These are phyloP conservation scores for Rhinoderma darwinii DNA, from an alignment of 2,113 vertebrate genomes.

Conservation along the genomic window DNA sequence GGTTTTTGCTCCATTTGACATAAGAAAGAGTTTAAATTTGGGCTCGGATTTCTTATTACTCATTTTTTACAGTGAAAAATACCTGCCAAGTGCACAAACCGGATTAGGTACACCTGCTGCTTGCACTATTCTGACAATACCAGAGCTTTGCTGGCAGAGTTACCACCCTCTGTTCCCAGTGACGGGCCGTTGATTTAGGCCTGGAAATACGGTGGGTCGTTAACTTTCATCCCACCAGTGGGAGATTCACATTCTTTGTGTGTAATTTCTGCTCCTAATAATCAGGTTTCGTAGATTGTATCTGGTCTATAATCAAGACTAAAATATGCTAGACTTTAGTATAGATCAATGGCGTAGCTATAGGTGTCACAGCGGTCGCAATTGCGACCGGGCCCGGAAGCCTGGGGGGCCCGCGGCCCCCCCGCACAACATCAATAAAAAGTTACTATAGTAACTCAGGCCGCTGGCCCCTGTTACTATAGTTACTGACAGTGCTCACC, in stretches of 20 bases:
- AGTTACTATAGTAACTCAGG: no score
- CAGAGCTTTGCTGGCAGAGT: constrained; percentile 73
- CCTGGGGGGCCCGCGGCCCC: no score
- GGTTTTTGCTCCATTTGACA: neutral
- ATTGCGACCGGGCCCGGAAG: no score
- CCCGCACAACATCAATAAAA: no score
- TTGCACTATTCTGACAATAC: constrained; percentile 73
- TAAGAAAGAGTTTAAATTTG: constrained; percentile 25
- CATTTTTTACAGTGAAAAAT: constrained; percentile 31
- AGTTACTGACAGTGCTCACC: no score
- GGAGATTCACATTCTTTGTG: constrained; percentile 10
- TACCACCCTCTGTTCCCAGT: constrained; percentile 66
- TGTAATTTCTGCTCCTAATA: constrained; percentile 1
- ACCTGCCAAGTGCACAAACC: constrained; percentile 71
- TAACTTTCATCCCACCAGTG: constrained; percentile 24
- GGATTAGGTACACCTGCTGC: constrained; percentile 77
- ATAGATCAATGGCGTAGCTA: no score
- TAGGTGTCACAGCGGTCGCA: no score
- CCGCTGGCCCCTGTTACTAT: no score
- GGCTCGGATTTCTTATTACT: constrained; percentile 29
- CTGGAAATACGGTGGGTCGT: neutral
- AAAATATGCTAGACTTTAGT: no score
- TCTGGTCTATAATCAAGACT: neutral
- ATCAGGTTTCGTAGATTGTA: neutral
- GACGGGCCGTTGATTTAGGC: neutral